phyloP scores from a whole-genome alignment of 2,888 invertebrate species.

The Seira musarum region DNA sequence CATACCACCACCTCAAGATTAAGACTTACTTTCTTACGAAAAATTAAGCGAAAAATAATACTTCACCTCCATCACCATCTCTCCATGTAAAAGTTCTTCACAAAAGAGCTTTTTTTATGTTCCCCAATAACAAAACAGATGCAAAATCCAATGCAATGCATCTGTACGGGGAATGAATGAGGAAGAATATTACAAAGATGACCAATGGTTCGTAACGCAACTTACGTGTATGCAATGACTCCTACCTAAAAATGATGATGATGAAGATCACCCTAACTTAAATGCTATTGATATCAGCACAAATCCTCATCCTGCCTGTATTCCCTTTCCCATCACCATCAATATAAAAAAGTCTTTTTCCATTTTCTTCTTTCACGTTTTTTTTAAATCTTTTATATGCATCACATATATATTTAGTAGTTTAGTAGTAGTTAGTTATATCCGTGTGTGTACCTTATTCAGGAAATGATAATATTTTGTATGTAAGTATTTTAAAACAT shows the following conservation, averaged over 20 bases:
- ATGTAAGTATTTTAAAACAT: neutral
- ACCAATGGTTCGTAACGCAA: conserved; percentile 1
- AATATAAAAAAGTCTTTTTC: neutral
- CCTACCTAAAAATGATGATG: neutral
- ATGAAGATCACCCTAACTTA: conserved; percentile 4
- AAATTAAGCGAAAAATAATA: neutral
- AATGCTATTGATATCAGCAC: neutral
- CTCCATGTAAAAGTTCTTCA: conserved; percentile 9
- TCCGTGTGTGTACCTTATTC: neutral
- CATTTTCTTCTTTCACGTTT: conserved; percentile 11
- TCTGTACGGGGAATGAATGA: neutral
- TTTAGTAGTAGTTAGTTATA: neutral
- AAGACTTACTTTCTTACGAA: conserved; percentile 4
- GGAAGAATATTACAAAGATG: neutral
- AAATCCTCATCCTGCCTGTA: conserved; percentile 9
- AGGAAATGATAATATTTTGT: conserved; percentile 20
- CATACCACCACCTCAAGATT: conserved; percentile 19
- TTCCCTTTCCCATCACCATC: neutral
- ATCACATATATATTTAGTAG: neutral
- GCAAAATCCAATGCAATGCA: conserved; percentile 5
- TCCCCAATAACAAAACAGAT: conserved; percentile 13
- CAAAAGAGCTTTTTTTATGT: conserved; percentile 1
- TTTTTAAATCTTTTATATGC: neutral
- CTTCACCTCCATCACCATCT: no score
- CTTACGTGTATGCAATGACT: neutral